A percentile compares a stretch with the other conserved stretches of the same genome.
Evolutionary conservation across 2,888 invertebrate species (phyloP).

Genomic region (Caenorhabditis uteleia): DNA sequence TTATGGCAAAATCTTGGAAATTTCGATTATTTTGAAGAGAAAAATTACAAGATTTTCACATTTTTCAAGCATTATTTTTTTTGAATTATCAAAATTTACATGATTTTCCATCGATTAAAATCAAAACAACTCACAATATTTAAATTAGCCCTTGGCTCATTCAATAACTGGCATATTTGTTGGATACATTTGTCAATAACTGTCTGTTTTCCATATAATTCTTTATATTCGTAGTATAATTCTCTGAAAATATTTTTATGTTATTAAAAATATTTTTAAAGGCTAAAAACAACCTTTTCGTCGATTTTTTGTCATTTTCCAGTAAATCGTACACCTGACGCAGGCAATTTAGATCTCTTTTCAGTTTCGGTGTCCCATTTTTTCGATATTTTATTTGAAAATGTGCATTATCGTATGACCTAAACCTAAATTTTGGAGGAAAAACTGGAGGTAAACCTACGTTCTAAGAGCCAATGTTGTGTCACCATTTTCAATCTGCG

Average conservation of each 20-base stretch:
- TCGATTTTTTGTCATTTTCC: conserved; percentile 31
- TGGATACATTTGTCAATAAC: conserved; percentile 48
- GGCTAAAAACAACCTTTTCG: no score
- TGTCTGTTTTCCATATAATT: conserved; percentile 46
- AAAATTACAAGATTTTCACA: no score
- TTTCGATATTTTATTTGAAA: conserved; percentile 10
- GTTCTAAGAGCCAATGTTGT: conserved; percentile 13
- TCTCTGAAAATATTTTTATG: conserved; percentile 54
- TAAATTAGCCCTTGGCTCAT: conserved; percentile 37
- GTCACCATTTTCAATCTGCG: conserved; percentile 8
- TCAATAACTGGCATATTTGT: conserved; percentile 46
- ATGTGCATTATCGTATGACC: conserved; percentile 19
- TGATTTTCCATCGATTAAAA: background rate
- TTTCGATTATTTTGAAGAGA: no score
- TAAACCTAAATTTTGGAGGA: conserved; percentile 8
- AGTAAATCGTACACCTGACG: conserved; percentile 44
- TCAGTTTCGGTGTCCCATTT: conserved; percentile 9
- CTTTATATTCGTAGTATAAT: conserved; percentile 58
- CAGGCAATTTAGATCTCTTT: conserved; percentile 38
- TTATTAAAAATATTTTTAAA: no score
- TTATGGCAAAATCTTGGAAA: no score
- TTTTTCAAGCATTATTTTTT: no score
- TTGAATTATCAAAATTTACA: background rate
- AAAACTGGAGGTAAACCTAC: conserved; percentile 10
- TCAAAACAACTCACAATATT: conserved; percentile 41